Conservation (phyloP, 2,113 vertebrate species). For the Notiomystis cincta region DNA sequence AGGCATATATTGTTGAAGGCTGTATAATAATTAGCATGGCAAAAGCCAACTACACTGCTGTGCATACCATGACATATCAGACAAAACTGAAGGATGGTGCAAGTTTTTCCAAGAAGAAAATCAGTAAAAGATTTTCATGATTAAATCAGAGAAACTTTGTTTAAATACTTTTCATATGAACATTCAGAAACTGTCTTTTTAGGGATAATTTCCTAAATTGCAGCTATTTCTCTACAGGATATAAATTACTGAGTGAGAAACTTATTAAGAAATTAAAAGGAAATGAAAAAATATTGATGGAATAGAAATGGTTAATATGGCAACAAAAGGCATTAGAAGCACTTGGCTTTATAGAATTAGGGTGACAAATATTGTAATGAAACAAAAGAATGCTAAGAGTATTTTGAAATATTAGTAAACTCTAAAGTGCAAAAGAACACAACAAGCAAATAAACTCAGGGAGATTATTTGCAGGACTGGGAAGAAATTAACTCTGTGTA, state of each 20-base stretch:
- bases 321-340: neutral
- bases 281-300: neutral
- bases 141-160: neutral
- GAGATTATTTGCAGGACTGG: neutral
- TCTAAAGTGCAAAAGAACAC: neutral
- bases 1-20: neutral
- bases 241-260: neutral
- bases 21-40: neutral
- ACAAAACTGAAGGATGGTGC: neutral
- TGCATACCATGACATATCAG: neutral
- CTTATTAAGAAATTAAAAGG: neutral
- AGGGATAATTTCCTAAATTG: neutral
- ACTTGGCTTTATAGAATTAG: neutral
- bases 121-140: neutral
- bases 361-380: neutral
- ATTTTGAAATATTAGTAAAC: neutral
- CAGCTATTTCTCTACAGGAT: neutral
- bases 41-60: neutral
- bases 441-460: neutral
- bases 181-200: neutral
- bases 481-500: neutral
- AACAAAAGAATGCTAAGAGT: neutral
- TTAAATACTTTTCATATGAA: neutral
- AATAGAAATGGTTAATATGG: neutral
- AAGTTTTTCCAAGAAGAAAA: neutral